Evolutionary conservation across 2,113 vertebrate species (phyloP).

Genomic region (Piaya cayana): DNA sequence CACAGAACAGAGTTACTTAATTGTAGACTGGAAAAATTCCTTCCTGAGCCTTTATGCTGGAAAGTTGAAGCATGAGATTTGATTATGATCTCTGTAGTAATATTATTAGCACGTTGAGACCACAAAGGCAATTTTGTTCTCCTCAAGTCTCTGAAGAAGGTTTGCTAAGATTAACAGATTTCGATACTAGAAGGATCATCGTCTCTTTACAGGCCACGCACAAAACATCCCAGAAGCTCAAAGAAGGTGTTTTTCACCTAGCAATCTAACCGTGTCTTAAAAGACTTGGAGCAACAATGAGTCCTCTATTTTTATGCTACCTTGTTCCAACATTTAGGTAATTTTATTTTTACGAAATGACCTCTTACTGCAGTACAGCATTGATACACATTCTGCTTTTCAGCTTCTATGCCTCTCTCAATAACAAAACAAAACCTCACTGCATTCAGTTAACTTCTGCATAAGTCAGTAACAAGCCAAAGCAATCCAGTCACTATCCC

Average conservation of each 20-base stretch:
- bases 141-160: background rate
- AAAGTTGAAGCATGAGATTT: background rate
- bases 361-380: background rate
- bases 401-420: background rate
- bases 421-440: background rate
- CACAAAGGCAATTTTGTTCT: constrained; percentile 57
- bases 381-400: background rate
- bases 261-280: constrained; percentile 13
- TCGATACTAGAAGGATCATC: background rate
- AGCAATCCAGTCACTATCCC: background rate
- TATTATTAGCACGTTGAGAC: background rate
- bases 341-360: constrained; percentile 5
- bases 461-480: background rate
- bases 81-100: constrained; percentile 29
- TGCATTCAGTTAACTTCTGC: background rate
- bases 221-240: background rate
- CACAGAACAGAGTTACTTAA: background rate
- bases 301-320: background rate
- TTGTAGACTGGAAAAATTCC: background rate
- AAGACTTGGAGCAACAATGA: background rate
- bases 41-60: background rate
- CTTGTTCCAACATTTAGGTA: background rate
- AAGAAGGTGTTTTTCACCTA: constrained; percentile 8
- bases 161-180: constrained; percentile 27
- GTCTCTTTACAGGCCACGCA: constrained; percentile 4